A percentile compares a stretch with the other conserved stretches of the same genome.
phyloP scores from a whole-genome alignment of 1,140 invertebrate species.

The Chymomyza costata region DNA sequence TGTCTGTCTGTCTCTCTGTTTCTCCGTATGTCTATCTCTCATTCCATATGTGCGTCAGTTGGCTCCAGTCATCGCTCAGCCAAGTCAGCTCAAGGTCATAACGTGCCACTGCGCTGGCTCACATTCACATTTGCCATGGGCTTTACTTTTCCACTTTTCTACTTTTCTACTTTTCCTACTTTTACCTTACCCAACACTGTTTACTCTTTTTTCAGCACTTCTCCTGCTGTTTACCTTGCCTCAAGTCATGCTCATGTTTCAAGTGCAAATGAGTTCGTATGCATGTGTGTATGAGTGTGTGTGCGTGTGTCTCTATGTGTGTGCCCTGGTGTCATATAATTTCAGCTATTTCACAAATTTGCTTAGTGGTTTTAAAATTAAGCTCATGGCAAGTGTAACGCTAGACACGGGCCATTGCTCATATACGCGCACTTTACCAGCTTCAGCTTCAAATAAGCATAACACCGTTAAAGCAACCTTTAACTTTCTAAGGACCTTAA shows the following conservation, averaged over 20 bases:
- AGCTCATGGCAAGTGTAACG: constrained; percentile 44
- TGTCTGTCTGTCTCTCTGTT: constrained; percentile 4
- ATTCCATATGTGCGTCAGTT: constrained; percentile 15
- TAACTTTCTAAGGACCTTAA: background rate
- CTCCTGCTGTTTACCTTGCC: constrained; percentile 4
- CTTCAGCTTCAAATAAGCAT: background rate
- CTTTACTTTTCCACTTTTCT: constrained; percentile 11
- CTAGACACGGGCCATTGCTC: constrained; percentile 37
- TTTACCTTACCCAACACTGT: too few relatives aligned
- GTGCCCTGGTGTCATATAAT: constrained; percentile 16
- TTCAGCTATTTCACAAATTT: constrained; percentile 62
- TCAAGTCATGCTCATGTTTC: constrained; percentile 27
- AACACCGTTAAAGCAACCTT: background rate
- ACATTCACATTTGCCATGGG: constrained; percentile 13
- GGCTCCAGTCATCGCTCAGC: too few relatives aligned
- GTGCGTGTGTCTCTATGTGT: background rate
- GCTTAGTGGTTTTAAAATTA: constrained; percentile 66
- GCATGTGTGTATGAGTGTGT: constrained; percentile 14
- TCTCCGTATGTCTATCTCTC: constrained; percentile 5
- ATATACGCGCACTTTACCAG: background rate
- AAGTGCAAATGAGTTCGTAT: constrained; percentile 57
- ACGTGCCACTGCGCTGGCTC: background rate
- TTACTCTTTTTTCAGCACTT: constrained; percentile 8
- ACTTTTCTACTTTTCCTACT: constrained; percentile 7
- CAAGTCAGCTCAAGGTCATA: background rate